These are phyloP conservation scores for Chromobotia macracanthus DNA, from an alignment of 2,797 vertebrate genomes.

Conservation along the genomic window DNA sequence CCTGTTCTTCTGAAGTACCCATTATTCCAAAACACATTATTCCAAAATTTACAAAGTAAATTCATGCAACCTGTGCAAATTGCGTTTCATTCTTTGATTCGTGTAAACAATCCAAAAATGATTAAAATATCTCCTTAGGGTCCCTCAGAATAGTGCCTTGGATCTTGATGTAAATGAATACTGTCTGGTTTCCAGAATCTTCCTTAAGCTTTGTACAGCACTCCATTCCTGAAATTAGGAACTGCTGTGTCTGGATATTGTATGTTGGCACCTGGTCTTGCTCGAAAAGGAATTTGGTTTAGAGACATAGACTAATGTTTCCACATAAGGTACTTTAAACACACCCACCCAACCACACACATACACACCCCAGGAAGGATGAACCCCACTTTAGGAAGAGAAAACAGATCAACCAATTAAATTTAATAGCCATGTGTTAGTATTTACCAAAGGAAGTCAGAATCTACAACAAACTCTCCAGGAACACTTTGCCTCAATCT, in stretches of 20 bases:
- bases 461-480: slow-evolving; percentile 29
- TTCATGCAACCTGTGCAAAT: neutral
- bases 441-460: slow-evolving; percentile 46
- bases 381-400: slow-evolving; percentile 29
- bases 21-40: neutral
- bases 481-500: slow-evolving; percentile 21
- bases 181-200: neutral
- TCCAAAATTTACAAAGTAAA: slow-evolving; percentile 12
- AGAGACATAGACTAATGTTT: slow-evolving; percentile 1
- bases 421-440: slow-evolving; percentile 44
- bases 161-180: neutral
- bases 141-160: neutral
- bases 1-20: slow-evolving; percentile 2
- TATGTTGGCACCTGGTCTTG: neutral
- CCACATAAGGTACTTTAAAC: slow-evolving; percentile 10
- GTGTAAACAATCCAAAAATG: neutral
- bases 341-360: slow-evolving; percentile 40
- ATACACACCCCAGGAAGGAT: slow-evolving; percentile 25
- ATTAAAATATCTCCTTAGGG: neutral
- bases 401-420: slow-evolving; percentile 27
- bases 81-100: neutral
- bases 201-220: neutral
- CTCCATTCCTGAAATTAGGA: slow-evolving; percentile 11
- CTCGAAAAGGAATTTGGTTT: slow-evolving; percentile 14
- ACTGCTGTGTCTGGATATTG: slow-evolving; percentile 1